These are phyloP conservation scores for Danionella dracula DNA, from an alignment of 2,797 vertebrate species.

Conservation along the genomic window DNA sequence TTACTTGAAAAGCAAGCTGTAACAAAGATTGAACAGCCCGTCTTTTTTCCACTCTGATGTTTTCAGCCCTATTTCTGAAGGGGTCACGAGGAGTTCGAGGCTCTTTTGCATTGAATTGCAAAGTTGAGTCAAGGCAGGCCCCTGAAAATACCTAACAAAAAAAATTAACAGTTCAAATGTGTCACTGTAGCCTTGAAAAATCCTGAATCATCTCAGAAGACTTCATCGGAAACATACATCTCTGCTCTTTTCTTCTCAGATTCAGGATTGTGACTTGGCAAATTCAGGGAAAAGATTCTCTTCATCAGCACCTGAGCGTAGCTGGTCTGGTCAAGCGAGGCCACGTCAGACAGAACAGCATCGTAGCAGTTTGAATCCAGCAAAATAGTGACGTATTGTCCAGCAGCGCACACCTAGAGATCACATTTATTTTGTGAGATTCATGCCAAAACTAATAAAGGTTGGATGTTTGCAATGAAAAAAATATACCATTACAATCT, in stretches of 20 bases:
- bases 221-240: conserved; percentile 59
- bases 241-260: conserved; percentile 71
- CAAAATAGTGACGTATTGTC: conserved; percentile 76
- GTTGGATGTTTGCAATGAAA: too few relatives aligned
- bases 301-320: conserved; percentile 66
- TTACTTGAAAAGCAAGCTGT: conserved; percentile 80
- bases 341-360: conserved; percentile 65
- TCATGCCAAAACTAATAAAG: too few relatives aligned
- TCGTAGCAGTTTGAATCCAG: conserved; percentile 81
- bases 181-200: too few relatives aligned
- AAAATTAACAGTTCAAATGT: too few relatives aligned
- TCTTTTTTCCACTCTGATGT: conserved; percentile 65
- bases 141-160: conserved; percentile 72
- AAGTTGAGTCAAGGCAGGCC: conserved; percentile 61
- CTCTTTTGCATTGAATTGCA: conserved; percentile 66
- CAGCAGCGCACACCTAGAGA: conserved; percentile 75
- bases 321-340: conserved; percentile 63
- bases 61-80: conserved; percentile 26
- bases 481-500: too few relatives aligned
- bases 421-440: too few relatives aligned
- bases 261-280: conserved; percentile 55
- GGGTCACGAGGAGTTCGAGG: conserved; percentile 61
- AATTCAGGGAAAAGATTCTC: conserved; percentile 71
- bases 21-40: conserved; percentile 76
- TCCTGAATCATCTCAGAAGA: not conserved